phyloP scores from a whole-genome alignment of 2,797 vertebrate genomes.

The Danio choprae region DNA sequence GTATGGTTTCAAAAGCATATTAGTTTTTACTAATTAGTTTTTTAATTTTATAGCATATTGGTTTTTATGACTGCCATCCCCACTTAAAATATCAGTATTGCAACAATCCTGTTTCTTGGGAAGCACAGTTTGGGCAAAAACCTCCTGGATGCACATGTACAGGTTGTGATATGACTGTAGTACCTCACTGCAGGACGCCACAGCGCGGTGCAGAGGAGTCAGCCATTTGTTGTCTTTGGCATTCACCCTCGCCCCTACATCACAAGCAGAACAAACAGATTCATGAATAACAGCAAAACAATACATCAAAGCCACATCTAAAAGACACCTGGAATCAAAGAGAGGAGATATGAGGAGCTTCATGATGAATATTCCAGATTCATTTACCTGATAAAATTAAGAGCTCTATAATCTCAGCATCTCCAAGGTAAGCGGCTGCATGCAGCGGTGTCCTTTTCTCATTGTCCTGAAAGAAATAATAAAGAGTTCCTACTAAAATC shows the following conservation, averaged over 20 bases:
- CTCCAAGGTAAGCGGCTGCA: constrained; percentile 96
- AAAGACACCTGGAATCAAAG: constrained; percentile 32
- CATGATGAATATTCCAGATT: not conserved
- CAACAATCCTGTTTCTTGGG: not conserved
- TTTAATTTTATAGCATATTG: too few relatives aligned
- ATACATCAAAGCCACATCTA: constrained; percentile 36
- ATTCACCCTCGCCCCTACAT: constrained; percentile 98
- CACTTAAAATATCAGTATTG: not conserved
- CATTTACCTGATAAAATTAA: constrained; percentile 94
- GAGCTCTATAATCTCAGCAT: constrained; percentile 98
- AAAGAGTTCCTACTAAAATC: constrained; percentile 1
- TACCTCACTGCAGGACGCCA: constrained; percentile 98
- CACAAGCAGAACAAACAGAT: constrained; percentile 48
- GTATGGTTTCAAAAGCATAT: too few relatives aligned
- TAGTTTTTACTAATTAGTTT: too few relatives aligned
- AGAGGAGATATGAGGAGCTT: not conserved
- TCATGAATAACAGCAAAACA: constrained; percentile 31
- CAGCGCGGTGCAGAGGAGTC: constrained; percentile 97
- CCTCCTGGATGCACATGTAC: not conserved
- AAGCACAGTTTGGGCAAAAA: not conserved
- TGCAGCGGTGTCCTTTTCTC: constrained; percentile 97
- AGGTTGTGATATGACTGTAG: constrained; percentile 6
- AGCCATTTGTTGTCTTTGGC: constrained; percentile 99
- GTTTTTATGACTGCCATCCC: too few relatives aligned
- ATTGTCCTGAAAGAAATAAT: constrained; percentile 85